Conservation (phyloP, 2,888 invertebrate species). For the Ganaspis brasiliensis region DNA sequence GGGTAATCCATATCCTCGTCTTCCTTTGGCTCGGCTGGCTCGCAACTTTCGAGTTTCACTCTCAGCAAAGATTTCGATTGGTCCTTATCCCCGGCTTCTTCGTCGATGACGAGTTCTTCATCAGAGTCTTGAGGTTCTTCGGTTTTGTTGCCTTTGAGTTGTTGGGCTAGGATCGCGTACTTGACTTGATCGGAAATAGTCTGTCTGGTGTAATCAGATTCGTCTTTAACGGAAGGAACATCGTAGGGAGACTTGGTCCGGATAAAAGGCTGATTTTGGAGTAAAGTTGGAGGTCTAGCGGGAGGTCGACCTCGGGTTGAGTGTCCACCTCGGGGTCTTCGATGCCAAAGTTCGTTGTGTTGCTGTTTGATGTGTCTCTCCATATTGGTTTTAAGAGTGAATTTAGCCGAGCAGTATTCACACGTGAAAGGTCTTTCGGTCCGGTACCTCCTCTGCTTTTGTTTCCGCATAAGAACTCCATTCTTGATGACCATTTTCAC, state of each 20-base stretch:
- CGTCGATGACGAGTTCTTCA: slow-evolving; percentile 87
- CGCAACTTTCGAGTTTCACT: slow-evolving; percentile 71
- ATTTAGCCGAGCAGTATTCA: slow-evolving; percentile 94
- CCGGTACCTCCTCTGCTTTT: slow-evolving; percentile 93
- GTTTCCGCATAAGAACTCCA: slow-evolving; percentile 94
- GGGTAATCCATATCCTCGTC: slow-evolving; percentile 64
- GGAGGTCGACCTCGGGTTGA: slow-evolving; percentile 82
- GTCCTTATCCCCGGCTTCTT: slow-evolving; percentile 80
- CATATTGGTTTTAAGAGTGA: slow-evolving; percentile 96
- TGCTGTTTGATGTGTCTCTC: slow-evolving; percentile 97
- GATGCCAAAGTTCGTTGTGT: slow-evolving; percentile 94
- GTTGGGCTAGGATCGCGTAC: slow-evolving; percentile 89
- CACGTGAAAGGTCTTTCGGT: slow-evolving; percentile 96
- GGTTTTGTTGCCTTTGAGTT: slow-evolving; percentile 83
- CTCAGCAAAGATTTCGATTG: slow-evolving; percentile 67
- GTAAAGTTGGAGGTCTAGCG: slow-evolving; percentile 71
- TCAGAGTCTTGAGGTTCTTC: slow-evolving; percentile 86
- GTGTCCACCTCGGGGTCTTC: slow-evolving; percentile 86
- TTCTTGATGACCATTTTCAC: slow-evolving; percentile 96
- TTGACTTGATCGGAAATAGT: slow-evolving; percentile 86
- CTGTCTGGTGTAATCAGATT: slow-evolving; percentile 53
- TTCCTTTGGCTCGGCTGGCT: slow-evolving; percentile 55
- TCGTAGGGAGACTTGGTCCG: not conserved
- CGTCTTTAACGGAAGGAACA: not conserved
- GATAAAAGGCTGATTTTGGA: slow-evolving; percentile 60